Evolutionary conservation across 1,140 invertebrate genomes (phyloP).

Genomic region (Artemia franciscana): DNA sequence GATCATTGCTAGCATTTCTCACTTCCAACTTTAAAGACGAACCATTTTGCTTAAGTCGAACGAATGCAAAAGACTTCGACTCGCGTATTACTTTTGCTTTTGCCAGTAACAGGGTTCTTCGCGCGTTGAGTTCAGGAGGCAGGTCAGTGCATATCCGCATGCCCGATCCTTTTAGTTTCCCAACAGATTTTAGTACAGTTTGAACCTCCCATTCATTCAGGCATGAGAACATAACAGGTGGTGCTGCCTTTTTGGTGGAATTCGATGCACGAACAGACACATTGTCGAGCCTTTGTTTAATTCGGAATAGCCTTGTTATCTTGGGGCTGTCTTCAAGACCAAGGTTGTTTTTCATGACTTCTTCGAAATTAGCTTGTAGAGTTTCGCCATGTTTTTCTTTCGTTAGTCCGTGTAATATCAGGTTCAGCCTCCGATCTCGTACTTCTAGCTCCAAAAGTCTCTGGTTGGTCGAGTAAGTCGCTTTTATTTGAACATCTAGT

Average conservation of each 20-base stretch:
- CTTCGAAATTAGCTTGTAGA: neutral
- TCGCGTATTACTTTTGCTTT: neutral
- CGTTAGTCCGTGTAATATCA: neutral
- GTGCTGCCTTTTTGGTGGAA: neutral
- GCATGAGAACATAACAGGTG: neutral
- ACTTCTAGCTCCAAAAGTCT: neutral
- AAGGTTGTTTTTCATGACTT: neutral
- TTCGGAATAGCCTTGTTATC: neutral
- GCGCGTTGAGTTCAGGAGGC: neutral
- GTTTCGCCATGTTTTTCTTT: neutral
- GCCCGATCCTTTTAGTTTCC: too few relatives aligned
- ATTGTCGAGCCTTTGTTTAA: too few relatives aligned
- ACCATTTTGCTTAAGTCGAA: neutral
- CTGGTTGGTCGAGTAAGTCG: neutral
- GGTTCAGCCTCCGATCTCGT: neutral
- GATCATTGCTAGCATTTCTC: neutral
- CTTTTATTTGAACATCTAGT: neutral
- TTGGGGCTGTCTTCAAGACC: neutral
- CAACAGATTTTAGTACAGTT: neutral
- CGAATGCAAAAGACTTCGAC: neutral
- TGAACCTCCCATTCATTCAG: neutral
- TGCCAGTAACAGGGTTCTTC: neutral
- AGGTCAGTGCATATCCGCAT: neutral
- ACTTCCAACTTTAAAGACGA: neutral
- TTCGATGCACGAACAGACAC: neutral